Conservation (phyloP, 2,888 invertebrate species). For the Artemia sinica region DNA sequence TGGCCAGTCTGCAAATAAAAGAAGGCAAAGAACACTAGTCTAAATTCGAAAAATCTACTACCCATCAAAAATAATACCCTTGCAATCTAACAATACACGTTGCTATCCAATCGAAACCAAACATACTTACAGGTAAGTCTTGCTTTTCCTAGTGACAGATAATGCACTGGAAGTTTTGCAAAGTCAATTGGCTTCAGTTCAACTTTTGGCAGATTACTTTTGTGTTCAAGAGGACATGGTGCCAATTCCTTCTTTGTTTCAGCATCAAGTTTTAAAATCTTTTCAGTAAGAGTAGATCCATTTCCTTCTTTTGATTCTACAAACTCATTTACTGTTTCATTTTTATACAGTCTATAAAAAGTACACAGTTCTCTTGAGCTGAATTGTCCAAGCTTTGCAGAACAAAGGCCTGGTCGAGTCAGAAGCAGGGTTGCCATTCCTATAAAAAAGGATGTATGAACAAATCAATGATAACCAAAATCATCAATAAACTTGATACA, state of each 20-base stretch:
- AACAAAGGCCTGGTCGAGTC: background rate
- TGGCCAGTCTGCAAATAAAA: too few species aligned
- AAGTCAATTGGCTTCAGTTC: background rate
- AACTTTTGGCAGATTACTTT: background rate
- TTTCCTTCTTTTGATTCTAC: background rate
- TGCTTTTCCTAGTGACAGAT: background rate
- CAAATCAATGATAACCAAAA: too few species aligned
- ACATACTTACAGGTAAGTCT: slow-evolving; percentile 1
- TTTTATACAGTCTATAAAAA: background rate
- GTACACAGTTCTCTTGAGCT: background rate
- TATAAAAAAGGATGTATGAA: background rate
- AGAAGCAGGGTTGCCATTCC: slow-evolving; percentile 1
- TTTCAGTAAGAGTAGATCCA: background rate
- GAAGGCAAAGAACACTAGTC: too few species aligned
- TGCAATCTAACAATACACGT: too few species aligned
- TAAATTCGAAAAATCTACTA: too few species aligned
- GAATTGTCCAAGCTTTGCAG: background rate
- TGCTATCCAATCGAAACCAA: too few species aligned
- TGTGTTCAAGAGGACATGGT: slow-evolving; percentile 1
- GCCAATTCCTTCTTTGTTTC: slow-evolving; percentile 9
- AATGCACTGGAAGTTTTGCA: slow-evolving; percentile 4
- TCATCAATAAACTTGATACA: too few species aligned
- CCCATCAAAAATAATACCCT: too few species aligned
- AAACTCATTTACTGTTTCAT: background rate
- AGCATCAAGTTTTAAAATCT: background rate